Evolutionary conservation across 1,140 invertebrate species (phyloP).

Genomic region (Dendroctonus ponderosae): DNA sequence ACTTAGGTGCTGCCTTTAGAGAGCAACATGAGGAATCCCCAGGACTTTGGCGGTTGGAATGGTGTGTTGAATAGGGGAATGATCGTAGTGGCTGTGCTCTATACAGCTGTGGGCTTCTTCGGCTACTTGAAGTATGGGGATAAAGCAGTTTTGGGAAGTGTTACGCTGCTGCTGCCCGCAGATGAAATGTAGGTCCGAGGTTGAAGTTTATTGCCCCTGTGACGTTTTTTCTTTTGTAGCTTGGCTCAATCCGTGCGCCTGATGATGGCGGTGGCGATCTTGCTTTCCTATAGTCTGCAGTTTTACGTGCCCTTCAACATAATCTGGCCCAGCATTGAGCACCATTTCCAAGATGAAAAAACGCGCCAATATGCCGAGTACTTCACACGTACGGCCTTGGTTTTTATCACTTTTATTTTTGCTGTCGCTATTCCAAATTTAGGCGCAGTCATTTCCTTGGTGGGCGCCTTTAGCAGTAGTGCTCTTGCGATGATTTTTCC

Average conservation of each 20-base stretch:
- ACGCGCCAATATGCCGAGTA: constrained; percentile 65
- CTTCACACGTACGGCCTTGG: constrained; percentile 65
- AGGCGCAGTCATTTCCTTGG: constrained; percentile 84
- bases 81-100: constrained; percentile 78
- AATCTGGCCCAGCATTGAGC: constrained; percentile 73
- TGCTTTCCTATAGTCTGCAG: constrained; percentile 85
- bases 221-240: constrained; percentile 54
- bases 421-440: constrained; percentile 83
- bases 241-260: constrained; percentile 77
- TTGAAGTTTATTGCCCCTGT: background rate
- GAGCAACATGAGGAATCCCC: constrained; percentile 84
- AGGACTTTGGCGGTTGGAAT: constrained; percentile 77
- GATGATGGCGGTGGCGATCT: constrained; percentile 83
- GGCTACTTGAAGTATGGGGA: constrained; percentile 88
- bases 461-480: constrained; percentile 87
- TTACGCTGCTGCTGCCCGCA: constrained; percentile 79
- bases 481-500: constrained; percentile 88
- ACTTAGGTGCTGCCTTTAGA: constrained; percentile 77
- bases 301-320: constrained; percentile 92
- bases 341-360: constrained; percentile 59
- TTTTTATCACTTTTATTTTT: constrained; percentile 77
- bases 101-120: constrained; percentile 85
- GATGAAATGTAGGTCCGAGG: constrained; percentile 66
- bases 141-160: constrained; percentile 67
- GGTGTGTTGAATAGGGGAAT: constrained; percentile 88